Conservation (phyloP, 2,797 vertebrate genomes). For the Poeciliopsis paucimaculata region DNA sequence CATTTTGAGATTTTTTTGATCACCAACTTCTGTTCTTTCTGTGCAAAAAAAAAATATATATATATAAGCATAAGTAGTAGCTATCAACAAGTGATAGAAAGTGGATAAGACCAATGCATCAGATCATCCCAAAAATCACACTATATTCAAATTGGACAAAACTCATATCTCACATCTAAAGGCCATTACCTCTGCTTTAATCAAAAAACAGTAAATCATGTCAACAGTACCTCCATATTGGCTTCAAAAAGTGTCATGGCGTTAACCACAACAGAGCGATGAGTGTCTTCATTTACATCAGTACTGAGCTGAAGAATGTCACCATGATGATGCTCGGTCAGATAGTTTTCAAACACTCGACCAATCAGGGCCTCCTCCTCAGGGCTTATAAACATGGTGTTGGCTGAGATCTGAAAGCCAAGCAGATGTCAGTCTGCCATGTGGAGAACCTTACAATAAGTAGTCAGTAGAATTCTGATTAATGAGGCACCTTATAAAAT, state of each 20-base stretch:
- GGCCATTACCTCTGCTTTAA: not conserved
- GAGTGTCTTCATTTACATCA: conserved; percentile 79
- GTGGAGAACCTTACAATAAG: not conserved
- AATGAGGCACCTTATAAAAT: too few relatives aligned
- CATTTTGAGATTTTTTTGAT: not conserved
- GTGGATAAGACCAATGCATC: not conserved
- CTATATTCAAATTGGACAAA: not conserved
- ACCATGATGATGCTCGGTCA: conserved; percentile 84
- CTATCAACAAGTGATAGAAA: not conserved
- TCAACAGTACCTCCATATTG: conserved; percentile 89
- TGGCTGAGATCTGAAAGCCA: not conserved
- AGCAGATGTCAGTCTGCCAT: not conserved
- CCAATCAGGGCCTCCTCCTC: conserved; percentile 86
- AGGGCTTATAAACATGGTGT: conserved; percentile 73
- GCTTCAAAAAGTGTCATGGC: conserved; percentile 94
- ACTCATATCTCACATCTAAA: not conserved
- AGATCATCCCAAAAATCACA: not conserved
- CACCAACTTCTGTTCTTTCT: not conserved
- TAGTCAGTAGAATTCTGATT: not conserved
- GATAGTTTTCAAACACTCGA: conserved; percentile 88
- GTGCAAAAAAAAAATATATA: not conserved
- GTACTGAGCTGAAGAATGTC: conserved; percentile 84
- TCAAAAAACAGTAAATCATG: not conserved
- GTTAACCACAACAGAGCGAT: conserved; percentile 88
- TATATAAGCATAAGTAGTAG: not conserved